phyloP scores from a whole-genome alignment of 1,140 invertebrate genomes.

The Dendrolimus kikuchii region DNA sequence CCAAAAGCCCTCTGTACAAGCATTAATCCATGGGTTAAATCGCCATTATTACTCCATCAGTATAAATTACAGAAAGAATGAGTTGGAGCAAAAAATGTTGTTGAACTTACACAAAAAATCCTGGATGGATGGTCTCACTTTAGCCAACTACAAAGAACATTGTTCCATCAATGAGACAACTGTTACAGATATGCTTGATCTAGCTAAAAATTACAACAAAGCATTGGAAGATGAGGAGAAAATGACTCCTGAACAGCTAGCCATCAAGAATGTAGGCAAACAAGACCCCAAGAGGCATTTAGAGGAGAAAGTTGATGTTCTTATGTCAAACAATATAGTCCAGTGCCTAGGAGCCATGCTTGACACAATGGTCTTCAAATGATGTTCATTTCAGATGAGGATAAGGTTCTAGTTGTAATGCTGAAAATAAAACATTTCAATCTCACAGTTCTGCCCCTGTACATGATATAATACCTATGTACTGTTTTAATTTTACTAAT shows the following conservation, averaged over 20 bases:
- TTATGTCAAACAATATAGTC: slow-evolving; percentile 99
- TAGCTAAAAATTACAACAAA: slow-evolving; percentile 99
- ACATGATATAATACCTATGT: slow-evolving; percentile 43
- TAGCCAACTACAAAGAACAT: slow-evolving; percentile 96
- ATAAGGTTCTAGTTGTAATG: slow-evolving; percentile 37
- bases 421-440: slow-evolving; percentile 31
- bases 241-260: slow-evolving; percentile 99
- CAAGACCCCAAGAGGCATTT: slow-evolving; percentile 99
- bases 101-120: slow-evolving; percentile 99
- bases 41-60: slow-evolving; percentile 99
- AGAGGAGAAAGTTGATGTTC: slow-evolving; percentile 97
- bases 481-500: slow-evolving; percentile 33
- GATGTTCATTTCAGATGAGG: slow-evolving; percentile 38
- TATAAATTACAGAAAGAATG: slow-evolving; percentile 99
- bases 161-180: slow-evolving; percentile 93
- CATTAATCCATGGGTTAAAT: slow-evolving; percentile 98
- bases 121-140: slow-evolving; percentile 98
- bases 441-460: slow-evolving; percentile 31
- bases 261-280: slow-evolving; percentile 99
- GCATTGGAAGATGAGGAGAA: slow-evolving; percentile 99
- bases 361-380: slow-evolving; percentile 95
- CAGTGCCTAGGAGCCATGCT: slow-evolving; percentile 99
- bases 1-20: slow-evolving; percentile 99
- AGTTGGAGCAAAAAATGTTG: slow-evolving; percentile 99
- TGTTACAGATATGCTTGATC: slow-evolving; percentile 96